These are phyloP conservation scores for Bradypodion pumilum DNA, from an alignment of 2,797 vertebrate species.

Conservation along the genomic window DNA sequence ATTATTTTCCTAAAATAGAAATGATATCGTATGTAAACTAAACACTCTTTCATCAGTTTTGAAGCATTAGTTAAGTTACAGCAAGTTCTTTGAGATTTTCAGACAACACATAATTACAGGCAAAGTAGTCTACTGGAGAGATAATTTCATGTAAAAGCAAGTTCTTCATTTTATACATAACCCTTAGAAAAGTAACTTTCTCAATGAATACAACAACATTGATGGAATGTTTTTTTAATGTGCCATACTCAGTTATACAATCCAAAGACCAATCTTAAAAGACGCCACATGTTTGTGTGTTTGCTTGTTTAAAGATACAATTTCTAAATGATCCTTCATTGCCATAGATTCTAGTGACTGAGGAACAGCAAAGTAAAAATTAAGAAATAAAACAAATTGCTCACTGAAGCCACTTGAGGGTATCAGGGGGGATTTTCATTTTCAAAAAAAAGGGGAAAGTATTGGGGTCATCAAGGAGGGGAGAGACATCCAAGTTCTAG, in stretches of 20 bases:
- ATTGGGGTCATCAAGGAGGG: no score
- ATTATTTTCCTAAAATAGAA: slow-evolving; percentile 48
- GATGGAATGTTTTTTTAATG: neutral
- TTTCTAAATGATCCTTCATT: neutral
- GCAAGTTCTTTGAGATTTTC: slow-evolving; percentile 44
- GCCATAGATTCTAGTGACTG: neutral
- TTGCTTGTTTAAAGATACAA: neutral
- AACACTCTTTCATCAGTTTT: slow-evolving; percentile 46
- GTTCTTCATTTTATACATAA: slow-evolving; percentile 17
- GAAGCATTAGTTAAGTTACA: slow-evolving; percentile 45
- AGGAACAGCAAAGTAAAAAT: no score
- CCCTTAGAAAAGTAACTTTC: neutral
- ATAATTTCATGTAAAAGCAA: slow-evolving; percentile 38
- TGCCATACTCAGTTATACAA: neutral
- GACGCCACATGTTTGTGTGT: neutral
- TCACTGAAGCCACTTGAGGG: no score
- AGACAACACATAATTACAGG: slow-evolving; percentile 38
- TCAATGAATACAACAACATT: slow-evolving; percentile 21
- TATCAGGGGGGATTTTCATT: no score
- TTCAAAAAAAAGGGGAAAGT: no score
- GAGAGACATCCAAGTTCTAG: no score
- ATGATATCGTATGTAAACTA: slow-evolving; percentile 55
- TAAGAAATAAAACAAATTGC: no score
- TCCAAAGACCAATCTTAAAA: neutral
- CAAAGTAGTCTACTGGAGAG: slow-evolving; percentile 29